Evolutionary conservation across 1,140 invertebrate genomes (phyloP).

Genomic region (Drosophila nigrodunni): DNA sequence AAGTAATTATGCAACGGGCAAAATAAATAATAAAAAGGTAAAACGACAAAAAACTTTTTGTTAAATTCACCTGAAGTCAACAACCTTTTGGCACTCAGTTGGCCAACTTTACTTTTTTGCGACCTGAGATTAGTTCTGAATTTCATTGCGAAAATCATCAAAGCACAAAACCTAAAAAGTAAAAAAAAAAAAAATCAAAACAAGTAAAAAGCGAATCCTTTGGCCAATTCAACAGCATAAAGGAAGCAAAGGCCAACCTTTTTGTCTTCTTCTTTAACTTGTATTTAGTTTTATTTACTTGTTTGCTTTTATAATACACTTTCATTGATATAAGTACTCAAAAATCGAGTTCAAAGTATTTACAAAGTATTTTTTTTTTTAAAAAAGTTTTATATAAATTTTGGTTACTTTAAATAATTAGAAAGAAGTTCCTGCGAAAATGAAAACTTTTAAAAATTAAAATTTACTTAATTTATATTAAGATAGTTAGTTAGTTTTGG

Average conservation of each 20-base stretch:
- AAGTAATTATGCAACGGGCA: conserved; percentile 6
- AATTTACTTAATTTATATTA: too few relatives aligned
- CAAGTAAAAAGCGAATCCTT: background rate
- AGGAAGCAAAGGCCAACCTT: conserved; percentile 9
- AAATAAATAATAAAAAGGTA: conserved; percentile 14
- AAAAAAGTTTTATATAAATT: too few relatives aligned
- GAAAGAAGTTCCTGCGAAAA: too few relatives aligned
- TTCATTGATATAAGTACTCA: background rate
- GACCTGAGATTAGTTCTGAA: background rate
- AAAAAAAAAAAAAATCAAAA: conserved; percentile 5
- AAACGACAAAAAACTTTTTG: background rate
- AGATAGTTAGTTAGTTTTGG: too few relatives aligned
- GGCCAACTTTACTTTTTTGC: background rate
- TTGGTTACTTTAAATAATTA: too few relatives aligned
- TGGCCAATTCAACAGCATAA: conserved; percentile 1
- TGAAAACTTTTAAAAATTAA: too few relatives aligned
- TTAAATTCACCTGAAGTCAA: background rate
- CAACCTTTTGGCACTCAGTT: conserved; percentile 1
- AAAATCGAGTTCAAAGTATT: background rate
- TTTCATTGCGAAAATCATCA: conserved; percentile 14
- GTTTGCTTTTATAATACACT: conserved; percentile 11
- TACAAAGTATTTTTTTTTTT: too few relatives aligned
- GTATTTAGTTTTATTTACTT: conserved; percentile 17
- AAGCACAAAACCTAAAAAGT: background rate
- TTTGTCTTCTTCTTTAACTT: background rate